A percentile compares a stretch with the other conserved stretches of the same genome.
phyloP scores from a whole-genome alignment of 2,113 vertebrate species.

The Bettongia penicillata region DNA sequence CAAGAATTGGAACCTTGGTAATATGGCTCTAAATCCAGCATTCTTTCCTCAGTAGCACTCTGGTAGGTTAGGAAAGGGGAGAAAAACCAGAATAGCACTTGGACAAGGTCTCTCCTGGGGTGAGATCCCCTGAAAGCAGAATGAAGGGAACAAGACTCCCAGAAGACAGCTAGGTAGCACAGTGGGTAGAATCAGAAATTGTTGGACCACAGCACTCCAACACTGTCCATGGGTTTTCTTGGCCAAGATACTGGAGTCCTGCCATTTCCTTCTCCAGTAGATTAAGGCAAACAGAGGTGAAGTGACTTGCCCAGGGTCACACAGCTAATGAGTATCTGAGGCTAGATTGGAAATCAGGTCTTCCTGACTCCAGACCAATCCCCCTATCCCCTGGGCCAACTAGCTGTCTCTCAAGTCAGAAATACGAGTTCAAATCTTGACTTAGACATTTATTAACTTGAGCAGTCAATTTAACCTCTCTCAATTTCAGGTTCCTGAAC shows the following conservation, averaged over 20 bases:
- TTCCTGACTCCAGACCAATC: not conserved
- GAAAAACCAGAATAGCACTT: not conserved
- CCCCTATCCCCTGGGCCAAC: not conserved
- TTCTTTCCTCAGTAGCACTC: not conserved
- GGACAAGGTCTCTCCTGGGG: too few species aligned
- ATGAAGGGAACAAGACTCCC: not conserved
- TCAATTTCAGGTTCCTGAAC: too few species aligned
- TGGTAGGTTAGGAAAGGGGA: not conserved
- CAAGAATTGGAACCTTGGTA: not conserved
- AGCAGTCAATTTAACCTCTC: too few species aligned
- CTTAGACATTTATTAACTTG: too few species aligned
- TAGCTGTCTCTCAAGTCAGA: not conserved
- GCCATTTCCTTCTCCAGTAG: not conserved
- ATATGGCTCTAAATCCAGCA: not conserved
- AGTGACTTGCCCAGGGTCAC: not conserved
- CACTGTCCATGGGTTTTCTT: not conserved
- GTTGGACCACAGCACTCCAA: too few species aligned
- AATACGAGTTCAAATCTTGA: not conserved
- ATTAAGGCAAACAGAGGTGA: not conserved
- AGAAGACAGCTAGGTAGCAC: not conserved
- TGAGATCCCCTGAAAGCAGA: not conserved
- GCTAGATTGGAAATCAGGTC: not conserved
- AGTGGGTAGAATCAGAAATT: not conserved
- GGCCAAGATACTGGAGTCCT: not conserved
- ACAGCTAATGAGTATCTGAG: not conserved